Evolutionary conservation across 2,888 invertebrate species (phyloP), one percentile per base, ranked within the genome.

Genomic region (Cepaea hortensis): DNA sequence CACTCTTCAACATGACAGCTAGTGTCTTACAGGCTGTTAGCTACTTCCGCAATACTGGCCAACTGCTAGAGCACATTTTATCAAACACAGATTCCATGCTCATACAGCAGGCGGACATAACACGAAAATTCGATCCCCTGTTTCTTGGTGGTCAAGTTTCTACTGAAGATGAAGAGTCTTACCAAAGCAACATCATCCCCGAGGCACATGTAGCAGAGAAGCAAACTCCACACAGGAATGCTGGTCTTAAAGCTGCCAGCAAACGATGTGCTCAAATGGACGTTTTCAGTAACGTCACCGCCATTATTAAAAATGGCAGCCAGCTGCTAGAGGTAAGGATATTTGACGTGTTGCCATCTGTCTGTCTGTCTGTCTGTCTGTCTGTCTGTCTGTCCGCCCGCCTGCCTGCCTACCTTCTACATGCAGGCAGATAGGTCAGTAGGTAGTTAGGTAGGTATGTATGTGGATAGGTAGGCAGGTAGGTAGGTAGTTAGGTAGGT

Each of bases 11-110:
- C 50, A 90, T 92, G 75, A 92, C 92, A 20, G 89, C 88, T 15
- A 91, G 91, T 81, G 89, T 92, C 23, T 88, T 90, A 80, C 91
- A 91, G 62, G 91, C 92, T 7, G 90, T 91, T 9, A 89, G 89
- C 50, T 90, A 91, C 79, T 91, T 92, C 81, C 88, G 90, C 61
- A 91, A 91, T 79, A 91, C 91, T 6, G 91, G 91, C 18, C 82
- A 83, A 62, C 87, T 91, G 50, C 87, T 92, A 23, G 92, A 92
- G 83, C 86, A 91, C 23, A 90, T 92, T 48, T 90, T 92, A 62
- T 88, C 91, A 9, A 91, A 91, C 83, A 91, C 92, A 2, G 92
- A 92, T 70, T 86, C 89, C 15, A 89, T 92, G 55, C 90, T 90
- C 6, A 88, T 89, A 11, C 91, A 91, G 35, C 92, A 92, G 85